Percentiles rank a stretch among this genome's conserved stretches.
These are phyloP conservation scores for Drosophila ercepeae DNA, from an alignment of 1,140 invertebrate genomes.

Conservation along the genomic window DNA sequence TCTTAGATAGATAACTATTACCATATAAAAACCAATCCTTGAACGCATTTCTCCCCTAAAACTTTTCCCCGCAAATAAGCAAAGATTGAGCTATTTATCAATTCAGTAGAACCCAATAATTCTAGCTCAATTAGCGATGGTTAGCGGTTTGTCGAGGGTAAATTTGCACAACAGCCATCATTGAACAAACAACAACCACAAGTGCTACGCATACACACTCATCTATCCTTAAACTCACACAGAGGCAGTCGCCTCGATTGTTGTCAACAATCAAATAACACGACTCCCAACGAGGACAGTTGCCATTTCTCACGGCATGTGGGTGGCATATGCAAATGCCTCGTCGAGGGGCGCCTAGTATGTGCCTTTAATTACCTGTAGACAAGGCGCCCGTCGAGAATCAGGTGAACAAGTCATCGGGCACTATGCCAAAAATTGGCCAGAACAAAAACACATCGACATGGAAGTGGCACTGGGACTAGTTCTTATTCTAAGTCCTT, in stretches of 20 bases:
- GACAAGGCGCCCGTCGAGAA: constrained; percentile 47
- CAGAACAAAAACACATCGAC: background rate
- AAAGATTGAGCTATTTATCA: constrained; percentile 5
- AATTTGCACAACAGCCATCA: constrained; percentile 18
- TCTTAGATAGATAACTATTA: too few relatives aligned
- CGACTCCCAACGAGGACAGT: constrained; percentile 59
- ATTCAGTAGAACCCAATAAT: constrained; percentile 31
- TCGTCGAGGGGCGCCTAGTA: constrained; percentile 32
- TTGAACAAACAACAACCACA: constrained; percentile 12
- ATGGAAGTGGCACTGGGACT: background rate
- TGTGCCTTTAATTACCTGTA: constrained; percentile 73
- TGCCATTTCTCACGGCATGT: constrained; percentile 72
- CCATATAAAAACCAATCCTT: background rate
- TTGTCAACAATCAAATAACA: constrained; percentile 77
- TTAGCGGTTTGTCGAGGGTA: constrained; percentile 25
- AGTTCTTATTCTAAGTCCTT: constrained; percentile 1
- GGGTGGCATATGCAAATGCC: constrained; percentile 67
- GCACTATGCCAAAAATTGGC: constrained; percentile 62
- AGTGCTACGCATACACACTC: constrained; percentile 15
- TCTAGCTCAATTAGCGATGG: constrained; percentile 45
- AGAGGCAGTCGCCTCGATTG: constrained; percentile 18
- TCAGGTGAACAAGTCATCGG: constrained; percentile 65
- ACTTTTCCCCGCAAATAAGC: constrained; percentile 15
- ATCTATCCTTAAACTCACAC: constrained; percentile 3
- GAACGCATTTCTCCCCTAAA: background rate